Percentiles rank a stretch among this genome's conserved stretches.
Evolutionary conservation across 2,888 invertebrate genomes (phyloP).

Genomic region (Lithophane leautieri): DNA sequence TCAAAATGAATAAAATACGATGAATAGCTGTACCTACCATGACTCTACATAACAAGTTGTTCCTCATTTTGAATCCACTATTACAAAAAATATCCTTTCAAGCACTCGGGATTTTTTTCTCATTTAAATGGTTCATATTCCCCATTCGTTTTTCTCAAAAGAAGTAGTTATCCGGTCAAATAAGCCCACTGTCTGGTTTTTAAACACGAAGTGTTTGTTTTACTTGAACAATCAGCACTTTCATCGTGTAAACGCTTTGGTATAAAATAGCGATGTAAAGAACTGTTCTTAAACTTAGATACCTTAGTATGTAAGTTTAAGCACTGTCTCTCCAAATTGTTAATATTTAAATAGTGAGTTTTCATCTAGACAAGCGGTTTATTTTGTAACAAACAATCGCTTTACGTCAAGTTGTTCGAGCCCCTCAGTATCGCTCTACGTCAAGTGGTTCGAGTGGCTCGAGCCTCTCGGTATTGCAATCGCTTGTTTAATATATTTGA

Average conservation of each 20-base stretch:
- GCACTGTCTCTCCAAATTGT: conserved; percentile 2
- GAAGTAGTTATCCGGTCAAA: not conserved
- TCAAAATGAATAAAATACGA: conserved; percentile 2
- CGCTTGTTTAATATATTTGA: conserved; percentile 52
- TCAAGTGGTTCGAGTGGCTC: not conserved
- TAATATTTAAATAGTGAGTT: conserved; percentile 16
- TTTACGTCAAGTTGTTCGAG: conserved; percentile 23
- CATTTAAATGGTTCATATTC: not conserved
- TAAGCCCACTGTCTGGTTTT: conserved; percentile 6
- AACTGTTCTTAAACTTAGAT: not conserved
- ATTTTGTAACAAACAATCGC: conserved; percentile 26
- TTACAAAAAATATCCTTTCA: not conserved
- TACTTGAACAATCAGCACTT: not conserved
- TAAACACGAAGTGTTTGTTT: conserved; percentile 10
- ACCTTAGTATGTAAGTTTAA: not conserved
- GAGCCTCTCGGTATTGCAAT: conserved; percentile 16
- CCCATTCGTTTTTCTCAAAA: conserved; percentile 4
- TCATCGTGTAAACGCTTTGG: not conserved
- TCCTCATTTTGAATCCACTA: not conserved
- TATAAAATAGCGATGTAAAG: not conserved
- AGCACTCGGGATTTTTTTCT: not conserved
- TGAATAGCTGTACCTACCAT: not conserved
- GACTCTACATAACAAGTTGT: not conserved
- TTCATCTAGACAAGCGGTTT: conserved; percentile 11
- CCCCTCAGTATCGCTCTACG: no score